Base-by-base conservation (phyloP, 2,113 vertebrate genomes). In the Muscicapa adusta region DNA sequence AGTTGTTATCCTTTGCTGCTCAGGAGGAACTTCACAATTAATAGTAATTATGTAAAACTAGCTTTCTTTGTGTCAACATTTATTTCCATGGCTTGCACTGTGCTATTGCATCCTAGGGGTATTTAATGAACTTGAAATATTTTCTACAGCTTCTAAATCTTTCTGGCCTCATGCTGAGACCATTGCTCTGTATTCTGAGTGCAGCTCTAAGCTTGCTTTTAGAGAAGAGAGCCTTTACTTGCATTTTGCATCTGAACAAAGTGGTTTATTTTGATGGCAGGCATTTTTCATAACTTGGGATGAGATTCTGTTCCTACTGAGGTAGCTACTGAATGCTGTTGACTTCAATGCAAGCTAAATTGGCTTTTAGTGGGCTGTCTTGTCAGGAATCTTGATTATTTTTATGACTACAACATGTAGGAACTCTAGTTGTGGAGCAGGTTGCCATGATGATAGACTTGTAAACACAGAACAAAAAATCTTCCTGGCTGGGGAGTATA, bases 51-150 rank as follows among this genome's bases (percentile, higher is more conserved):
- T 42, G 36, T 91, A 90, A 90, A 81, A 88, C 58, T 38, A 48
- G 60, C 40, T 83, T 74, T 60, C 75, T 90, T 76, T 91, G 34
- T 96, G 57, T 84, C 94, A 91, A 40, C 79, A 28, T 16, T 94
- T 86, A 48, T 86, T 94, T 93, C 77, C 81, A 26, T 62, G 72
- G 60, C 60, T 93, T 91, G 63, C 15, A 20, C 61, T 74, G 53
- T 84, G 57, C 79, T 81, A 1, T 53, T 95, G 43, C 40, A 53
- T 93, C 91, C 66, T 45, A 65, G 62, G 76, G 61, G 18, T 86
- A 75, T 88, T 93, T 93, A 88, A 96, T 72, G 88, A 88, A 90
- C 75, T 90, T 84, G 65, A 94, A 94, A 85, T 74, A 45, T 68
- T 91, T 86, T 71, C 61, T 84, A 18, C n/a, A 38, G 47, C 40